Evolutionary conservation across 2,888 invertebrate genomes (phyloP).

Genomic region (Orchesella flavescens): DNA sequence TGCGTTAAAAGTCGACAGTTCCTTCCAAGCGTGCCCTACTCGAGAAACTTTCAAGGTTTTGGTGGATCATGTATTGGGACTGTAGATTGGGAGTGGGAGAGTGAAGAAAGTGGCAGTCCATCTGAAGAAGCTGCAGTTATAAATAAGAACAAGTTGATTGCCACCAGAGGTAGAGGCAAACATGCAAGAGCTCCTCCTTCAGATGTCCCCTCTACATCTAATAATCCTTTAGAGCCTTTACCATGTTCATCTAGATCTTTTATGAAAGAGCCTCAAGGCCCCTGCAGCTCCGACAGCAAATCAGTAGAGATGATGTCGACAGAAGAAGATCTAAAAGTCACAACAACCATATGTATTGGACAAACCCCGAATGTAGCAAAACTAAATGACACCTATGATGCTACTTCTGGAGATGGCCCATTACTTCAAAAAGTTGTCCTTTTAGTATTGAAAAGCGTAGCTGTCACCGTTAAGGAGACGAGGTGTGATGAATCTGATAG

Average conservation of each 20-base stretch:
- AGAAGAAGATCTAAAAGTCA: conserved; percentile 46
- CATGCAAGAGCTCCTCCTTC: conserved; percentile 42
- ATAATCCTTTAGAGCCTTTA: conserved; percentile 28
- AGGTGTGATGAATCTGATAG: conserved; percentile 76
- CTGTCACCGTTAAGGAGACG: conserved; percentile 91
- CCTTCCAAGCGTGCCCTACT: conserved; percentile 77
- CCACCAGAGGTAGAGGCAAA: conserved; percentile 51
- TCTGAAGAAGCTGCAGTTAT: conserved; percentile 25
- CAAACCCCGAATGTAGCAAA: conserved; percentile 75
- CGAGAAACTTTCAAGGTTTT: conserved; percentile 76
- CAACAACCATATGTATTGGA: conserved; percentile 66
- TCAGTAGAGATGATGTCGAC: too few species aligned
- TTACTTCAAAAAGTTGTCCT: conserved; percentile 89
- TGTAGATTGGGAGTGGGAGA: conserved; percentile 72
- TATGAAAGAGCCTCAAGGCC: background rate
- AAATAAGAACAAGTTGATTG: conserved; percentile 43
- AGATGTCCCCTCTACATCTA: conserved; percentile 45
- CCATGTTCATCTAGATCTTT: conserved; percentile 56
- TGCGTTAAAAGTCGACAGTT: conserved; percentile 89
- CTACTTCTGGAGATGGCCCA: conserved; percentile 80
- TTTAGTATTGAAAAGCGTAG: conserved; percentile 90
- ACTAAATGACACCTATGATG: conserved; percentile 73
- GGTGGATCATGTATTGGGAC: conserved; percentile 74
- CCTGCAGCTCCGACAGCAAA: too few species aligned
- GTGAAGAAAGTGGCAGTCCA: conserved; percentile 47